Conservation (phyloP, 1,140 invertebrate genomes). For the Nasonia giraulti region DNA sequence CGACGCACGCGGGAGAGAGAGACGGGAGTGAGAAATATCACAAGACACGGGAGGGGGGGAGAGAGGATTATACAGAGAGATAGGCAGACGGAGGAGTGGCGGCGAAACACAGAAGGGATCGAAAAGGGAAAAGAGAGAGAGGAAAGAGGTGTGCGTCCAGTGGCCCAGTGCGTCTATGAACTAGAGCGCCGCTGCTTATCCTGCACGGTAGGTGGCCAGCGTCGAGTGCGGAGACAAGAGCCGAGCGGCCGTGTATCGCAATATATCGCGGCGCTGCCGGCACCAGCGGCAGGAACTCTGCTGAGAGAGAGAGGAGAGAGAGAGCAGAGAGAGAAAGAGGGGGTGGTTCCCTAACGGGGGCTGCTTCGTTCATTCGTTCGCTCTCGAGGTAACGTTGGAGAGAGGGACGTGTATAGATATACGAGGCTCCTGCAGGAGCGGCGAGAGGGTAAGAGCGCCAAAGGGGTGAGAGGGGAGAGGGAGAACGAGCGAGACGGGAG, state of each 20-base stretch:
- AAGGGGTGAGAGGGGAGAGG: conserved; percentile 45
- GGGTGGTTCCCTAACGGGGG: conserved; percentile 59
- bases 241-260: conserved; percentile 69
- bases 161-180: conserved; percentile 64
- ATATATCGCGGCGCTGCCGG: conserved; percentile 70
- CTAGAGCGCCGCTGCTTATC: conserved; percentile 59
- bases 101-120: conserved; percentile 14
- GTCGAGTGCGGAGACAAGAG: conserved; percentile 66
- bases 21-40: conserved; percentile 20
- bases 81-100: not conserved
- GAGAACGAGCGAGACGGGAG: conserved; percentile 47
- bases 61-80: conserved; percentile 13
- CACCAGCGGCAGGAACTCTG: conserved; percentile 55
- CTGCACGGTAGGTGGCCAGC: conserved; percentile 64
- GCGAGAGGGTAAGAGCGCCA: conserved; percentile 12
- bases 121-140: not conserved
- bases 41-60: not conserved
- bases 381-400: conserved; percentile 55
- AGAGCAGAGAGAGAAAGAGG: conserved; percentile 31
- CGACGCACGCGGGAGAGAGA: conserved; percentile 35
- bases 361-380: conserved; percentile 63
- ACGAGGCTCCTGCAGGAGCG: not conserved
- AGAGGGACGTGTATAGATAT: conserved; percentile 52
- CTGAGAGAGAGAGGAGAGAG: conserved; percentile 16
- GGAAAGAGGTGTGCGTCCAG: conserved; percentile 54